Percentiles rank a stretch among this genome's conserved stretches.
phyloP scores from a whole-genome alignment of 2,888 invertebrate genomes.

The Adela reaumurella region DNA sequence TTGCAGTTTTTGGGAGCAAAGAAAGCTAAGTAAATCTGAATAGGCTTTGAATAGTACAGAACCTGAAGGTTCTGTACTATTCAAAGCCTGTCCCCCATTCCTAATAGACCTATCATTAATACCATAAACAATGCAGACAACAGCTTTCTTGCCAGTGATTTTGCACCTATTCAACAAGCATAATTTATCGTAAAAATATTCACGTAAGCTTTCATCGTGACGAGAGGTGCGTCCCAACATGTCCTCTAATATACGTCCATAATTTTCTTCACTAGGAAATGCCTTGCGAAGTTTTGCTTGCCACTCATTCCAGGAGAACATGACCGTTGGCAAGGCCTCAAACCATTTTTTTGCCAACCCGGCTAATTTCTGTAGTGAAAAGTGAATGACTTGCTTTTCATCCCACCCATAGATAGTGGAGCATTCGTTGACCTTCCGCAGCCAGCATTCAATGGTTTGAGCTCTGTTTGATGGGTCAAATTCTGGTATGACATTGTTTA shows the following conservation, averaged over 20 bases:
- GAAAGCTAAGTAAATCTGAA: constrained; percentile 10
- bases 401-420: constrained; percentile 12
- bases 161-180: constrained; percentile 11
- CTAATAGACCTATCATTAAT: constrained; percentile 11
- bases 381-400: constrained; percentile 12
- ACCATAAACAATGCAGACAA: constrained; percentile 14
- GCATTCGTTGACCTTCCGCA: constrained; percentile 12
- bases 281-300: constrained; percentile 12
- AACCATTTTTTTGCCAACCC: constrained; percentile 15
- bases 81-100: constrained; percentile 10
- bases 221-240: constrained; percentile 10
- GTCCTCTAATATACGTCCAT: constrained; percentile 11
- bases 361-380: constrained; percentile 11
- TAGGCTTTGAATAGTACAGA: too few relatives aligned
- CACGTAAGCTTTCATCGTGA: constrained; percentile 7
- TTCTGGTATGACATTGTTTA: constrained; percentile 2
- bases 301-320: constrained; percentile 14
- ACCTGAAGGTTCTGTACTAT: constrained; percentile 12
- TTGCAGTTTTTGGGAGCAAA: not conserved
- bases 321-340: constrained; percentile 10
- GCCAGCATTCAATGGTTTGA: constrained; percentile 7
- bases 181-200: constrained; percentile 12
- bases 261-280: constrained; percentile 13
- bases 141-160: constrained; percentile 12
- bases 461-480: constrained; percentile 7